phyloP scores from a whole-genome alignment of 2,797 vertebrate genomes.

The Prunella strophiata region DNA sequence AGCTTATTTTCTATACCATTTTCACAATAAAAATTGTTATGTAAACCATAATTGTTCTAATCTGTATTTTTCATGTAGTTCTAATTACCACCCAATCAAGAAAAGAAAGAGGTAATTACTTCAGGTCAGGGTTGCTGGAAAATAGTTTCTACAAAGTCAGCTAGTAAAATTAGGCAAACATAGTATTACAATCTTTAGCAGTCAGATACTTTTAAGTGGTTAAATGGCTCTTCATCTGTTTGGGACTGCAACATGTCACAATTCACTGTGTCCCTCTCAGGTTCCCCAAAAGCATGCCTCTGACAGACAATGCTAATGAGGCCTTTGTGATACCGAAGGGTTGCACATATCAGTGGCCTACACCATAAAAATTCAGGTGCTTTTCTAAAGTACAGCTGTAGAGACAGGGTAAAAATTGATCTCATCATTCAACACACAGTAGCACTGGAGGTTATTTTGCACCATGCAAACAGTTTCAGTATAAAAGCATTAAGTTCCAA shows the following conservation, averaged over 20 bases:
- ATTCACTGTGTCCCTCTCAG: background rate
- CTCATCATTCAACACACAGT: background rate
- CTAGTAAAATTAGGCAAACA: background rate
- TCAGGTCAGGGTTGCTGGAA: conserved; percentile 20
- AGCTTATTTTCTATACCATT: background rate
- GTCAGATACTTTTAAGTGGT: background rate
- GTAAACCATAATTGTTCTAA: background rate
- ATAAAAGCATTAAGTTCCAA: background rate
- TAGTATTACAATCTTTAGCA: background rate
- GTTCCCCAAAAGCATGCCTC: background rate
- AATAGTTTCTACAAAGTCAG: background rate
- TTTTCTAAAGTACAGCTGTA: background rate
- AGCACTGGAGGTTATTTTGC: background rate
- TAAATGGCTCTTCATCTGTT: background rate
- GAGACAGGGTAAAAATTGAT: background rate
- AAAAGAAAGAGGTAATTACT: background rate
- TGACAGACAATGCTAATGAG: background rate
- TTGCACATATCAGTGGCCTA: background rate
- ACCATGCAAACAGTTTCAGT: background rate
- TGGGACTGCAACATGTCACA: background rate
- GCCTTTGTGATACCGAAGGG: background rate
- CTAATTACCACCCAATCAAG: background rate
- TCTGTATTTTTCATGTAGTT: background rate
- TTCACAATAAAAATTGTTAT: background rate
- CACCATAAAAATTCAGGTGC: background rate